Evolutionary conservation across 2,113 vertebrate genomes (phyloP).

Genomic region (Chionomys nivalis): DNA sequence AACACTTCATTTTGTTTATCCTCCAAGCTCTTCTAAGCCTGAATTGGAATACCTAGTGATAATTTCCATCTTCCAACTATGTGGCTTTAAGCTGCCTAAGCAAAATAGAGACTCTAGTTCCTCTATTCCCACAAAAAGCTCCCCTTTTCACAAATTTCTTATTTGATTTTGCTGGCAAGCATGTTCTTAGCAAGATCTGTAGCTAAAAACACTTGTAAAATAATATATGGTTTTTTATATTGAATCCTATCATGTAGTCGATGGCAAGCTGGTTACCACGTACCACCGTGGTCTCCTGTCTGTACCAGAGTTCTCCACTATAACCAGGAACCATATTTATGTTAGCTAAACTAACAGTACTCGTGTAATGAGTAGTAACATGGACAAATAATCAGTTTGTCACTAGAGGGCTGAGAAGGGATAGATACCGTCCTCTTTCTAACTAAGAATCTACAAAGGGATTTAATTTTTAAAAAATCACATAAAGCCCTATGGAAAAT

Average conservation of each 20-base stretch:
- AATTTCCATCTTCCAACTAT: conserved; percentile 23
- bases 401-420: background rate
- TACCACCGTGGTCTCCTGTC: background rate
- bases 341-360: background rate
- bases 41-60: background rate
- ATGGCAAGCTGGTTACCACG: background rate
- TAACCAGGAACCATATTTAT: conserved; percentile 12
- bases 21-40: background rate
- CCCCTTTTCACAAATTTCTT: conserved; percentile 8
- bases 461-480: conserved; percentile 54
- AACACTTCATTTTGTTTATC: conserved; percentile 22
- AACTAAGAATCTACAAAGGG: background rate
- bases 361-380: conserved; percentile 5
- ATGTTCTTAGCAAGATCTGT: conserved; percentile 13
- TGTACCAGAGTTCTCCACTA: background rate
- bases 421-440: background rate
- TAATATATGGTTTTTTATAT: conserved; percentile 3
- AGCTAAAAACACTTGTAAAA: background rate
- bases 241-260: background rate
- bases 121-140: background rate
- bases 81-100: background rate
- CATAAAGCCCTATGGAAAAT: conserved; percentile 19
- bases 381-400: conserved; percentile 22
- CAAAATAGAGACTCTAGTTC: background rate
- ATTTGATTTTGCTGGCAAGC: conserved; percentile 26